Conservation (phyloP, 2,113 vertebrate genomes). For the Ctenodactylus gundi region DNA sequence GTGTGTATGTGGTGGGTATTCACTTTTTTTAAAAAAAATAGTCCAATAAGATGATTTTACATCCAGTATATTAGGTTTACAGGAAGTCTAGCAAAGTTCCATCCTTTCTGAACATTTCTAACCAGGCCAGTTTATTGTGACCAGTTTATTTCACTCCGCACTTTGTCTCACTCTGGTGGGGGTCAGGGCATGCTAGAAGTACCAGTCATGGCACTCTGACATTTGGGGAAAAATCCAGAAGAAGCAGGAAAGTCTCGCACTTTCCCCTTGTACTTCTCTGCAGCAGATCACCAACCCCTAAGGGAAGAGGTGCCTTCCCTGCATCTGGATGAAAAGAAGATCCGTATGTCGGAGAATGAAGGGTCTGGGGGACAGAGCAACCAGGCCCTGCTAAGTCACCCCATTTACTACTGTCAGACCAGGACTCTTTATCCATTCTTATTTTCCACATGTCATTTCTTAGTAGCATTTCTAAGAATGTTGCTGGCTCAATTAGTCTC, state of each 20-base stretch:
- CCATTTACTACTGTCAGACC: neutral
- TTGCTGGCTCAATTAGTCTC: neutral
- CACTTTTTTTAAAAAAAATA: neutral
- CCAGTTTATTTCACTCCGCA: neutral
- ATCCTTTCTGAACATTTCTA: neutral
- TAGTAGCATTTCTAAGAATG: neutral
- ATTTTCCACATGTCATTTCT: neutral
- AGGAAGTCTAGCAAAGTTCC: neutral
- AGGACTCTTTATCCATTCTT: neutral
- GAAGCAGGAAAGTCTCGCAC: neutral
- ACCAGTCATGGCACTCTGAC: neutral
- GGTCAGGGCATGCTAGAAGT: neutral
- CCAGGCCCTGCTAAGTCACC: neutral
- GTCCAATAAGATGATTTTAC: neutral
- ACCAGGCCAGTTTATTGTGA: accelerated
- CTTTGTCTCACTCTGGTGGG: neutral
- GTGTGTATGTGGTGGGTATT: neutral
- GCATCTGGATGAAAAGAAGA: neutral
- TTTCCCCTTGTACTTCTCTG: neutral
- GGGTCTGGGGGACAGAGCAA: neutral
- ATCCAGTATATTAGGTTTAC: neutral
- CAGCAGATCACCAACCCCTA: neutral
- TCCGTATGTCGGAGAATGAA: neutral
- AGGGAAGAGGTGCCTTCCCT: neutral
- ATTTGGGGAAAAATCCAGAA: neutral